These are phyloP conservation scores for Micromesistius poutassou DNA, from an alignment of 2,797 vertebrate genomes.

Conservation along the genomic window DNA sequence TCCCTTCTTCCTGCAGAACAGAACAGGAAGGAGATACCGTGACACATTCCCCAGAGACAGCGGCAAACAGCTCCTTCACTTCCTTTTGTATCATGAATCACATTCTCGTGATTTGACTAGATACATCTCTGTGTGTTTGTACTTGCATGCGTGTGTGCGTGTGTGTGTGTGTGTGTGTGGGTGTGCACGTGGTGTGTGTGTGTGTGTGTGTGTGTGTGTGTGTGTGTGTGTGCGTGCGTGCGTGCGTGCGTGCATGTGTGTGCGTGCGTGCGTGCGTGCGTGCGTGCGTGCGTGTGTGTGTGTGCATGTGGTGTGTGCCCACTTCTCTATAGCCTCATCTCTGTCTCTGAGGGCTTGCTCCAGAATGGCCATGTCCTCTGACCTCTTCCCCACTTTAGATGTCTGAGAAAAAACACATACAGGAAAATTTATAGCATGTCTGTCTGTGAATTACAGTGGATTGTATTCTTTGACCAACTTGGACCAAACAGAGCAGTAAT, in stretches of 20 bases:
- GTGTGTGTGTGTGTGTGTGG: background rate
- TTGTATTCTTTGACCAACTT: background rate
- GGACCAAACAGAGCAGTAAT: background rate
- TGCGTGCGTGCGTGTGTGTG: constrained; percentile 13
- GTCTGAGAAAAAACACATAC: background rate
- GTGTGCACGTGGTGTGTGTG: background rate
- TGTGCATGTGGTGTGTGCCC: constrained; percentile 43
- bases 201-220: background rate
- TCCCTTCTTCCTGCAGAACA: constrained; percentile 72
- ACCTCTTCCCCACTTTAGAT: constrained; percentile 19
- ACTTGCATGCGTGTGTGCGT: background rate
- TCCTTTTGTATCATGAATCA: constrained; percentile 15
- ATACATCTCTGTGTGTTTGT: constrained; percentile 1
- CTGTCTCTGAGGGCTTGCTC: constrained; percentile 77
- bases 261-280: background rate
- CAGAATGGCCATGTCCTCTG: constrained; percentile 62
- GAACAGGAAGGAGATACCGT: background rate
- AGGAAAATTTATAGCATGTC: background rate
- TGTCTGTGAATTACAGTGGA: background rate
- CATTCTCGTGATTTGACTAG: background rate
- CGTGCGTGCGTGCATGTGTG: too few relatives aligned
- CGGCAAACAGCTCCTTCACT: background rate
- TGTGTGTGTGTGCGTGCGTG: too few relatives aligned
- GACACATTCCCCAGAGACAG: background rate
- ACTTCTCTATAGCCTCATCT: constrained; percentile 84